Percentiles rank a stretch among this genome's conserved stretches.
These are phyloP conservation scores for Agapostemon virescens DNA, from an alignment of 2,888 invertebrate genomes.

Conservation along the genomic window DNA sequence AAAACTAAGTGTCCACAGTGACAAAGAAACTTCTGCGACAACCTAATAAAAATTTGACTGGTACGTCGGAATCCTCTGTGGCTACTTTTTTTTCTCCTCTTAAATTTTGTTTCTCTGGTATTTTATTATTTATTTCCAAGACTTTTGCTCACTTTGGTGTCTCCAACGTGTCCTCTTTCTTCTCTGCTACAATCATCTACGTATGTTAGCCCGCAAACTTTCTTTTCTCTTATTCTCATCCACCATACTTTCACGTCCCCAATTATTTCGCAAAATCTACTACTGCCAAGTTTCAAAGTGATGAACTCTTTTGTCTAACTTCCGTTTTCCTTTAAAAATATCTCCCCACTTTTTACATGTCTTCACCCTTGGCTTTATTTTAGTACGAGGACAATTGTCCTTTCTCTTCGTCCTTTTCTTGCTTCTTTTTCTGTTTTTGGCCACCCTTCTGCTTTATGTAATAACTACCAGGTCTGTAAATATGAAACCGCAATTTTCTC, in stretches of 20 bases:
- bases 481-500: too few relatives aligned
- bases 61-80: not conserved
- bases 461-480: too few relatives aligned
- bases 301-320: not conserved
- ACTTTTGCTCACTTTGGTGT: not conserved
- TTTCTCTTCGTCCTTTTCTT: not conserved
- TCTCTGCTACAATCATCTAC: not conserved
- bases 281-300: not conserved
- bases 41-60: not conserved
- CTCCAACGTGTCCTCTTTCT: not conserved
- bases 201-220: not conserved
- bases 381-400: not conserved
- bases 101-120: not conserved
- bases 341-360: not conserved
- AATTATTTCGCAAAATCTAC: not conserved
- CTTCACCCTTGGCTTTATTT: not conserved
- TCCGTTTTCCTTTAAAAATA: not conserved
- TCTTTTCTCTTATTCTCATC: not conserved
- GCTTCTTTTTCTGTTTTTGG: slow-evolving; percentile 4
- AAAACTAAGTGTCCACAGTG: not conserved
- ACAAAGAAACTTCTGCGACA: not conserved
- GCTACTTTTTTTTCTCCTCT: not conserved
- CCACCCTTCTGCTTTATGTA: too few relatives aligned
- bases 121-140: not conserved
- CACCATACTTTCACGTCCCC: not conserved